Conservation (phyloP, 2,113 vertebrate species). For the Pseudorasbora parva region DNA sequence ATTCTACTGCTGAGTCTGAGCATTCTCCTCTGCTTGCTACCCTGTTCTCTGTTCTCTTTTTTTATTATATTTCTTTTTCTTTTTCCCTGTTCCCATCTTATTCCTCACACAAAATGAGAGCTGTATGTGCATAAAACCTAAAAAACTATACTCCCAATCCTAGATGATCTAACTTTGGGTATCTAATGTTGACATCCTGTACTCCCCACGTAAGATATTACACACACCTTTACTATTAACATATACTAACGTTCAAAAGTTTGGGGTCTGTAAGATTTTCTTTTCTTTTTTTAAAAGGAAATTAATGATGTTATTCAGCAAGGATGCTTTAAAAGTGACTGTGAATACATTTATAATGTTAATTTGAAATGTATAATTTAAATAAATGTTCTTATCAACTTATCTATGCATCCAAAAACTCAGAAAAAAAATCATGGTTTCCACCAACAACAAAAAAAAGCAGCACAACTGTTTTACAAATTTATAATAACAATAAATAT, state of each 20-base stretch:
- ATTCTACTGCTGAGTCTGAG: conserved; percentile 1
- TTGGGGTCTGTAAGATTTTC: neutral
- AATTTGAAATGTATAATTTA: too few species aligned
- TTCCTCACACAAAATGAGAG: neutral
- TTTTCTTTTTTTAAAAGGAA: neutral
- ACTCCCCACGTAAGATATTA: neutral
- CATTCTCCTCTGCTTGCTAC: neutral
- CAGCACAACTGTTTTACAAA: neutral
- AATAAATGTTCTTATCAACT: too few species aligned
- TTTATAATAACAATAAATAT: too few species aligned
- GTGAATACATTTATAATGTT: neutral
- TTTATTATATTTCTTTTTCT: neutral
- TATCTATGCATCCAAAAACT: too few species aligned
- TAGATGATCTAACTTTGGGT: neutral
- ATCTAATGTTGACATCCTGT: neutral
- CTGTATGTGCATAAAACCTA: conserved; percentile 1
- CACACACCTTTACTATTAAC: neutral
- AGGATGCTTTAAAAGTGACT: neutral
- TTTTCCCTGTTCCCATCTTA: neutral
- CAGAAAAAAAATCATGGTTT: neutral
- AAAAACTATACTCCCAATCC: too few species aligned
- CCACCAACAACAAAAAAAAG: neutral
- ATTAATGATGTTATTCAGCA: neutral
- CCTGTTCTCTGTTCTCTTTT: neutral
- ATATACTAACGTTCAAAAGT: neutral